Evolutionary conservation across 2,888 invertebrate genomes (phyloP), one percentile per base, ranked within the genome.

Genomic region (Drosophila acutilabella): DNA sequence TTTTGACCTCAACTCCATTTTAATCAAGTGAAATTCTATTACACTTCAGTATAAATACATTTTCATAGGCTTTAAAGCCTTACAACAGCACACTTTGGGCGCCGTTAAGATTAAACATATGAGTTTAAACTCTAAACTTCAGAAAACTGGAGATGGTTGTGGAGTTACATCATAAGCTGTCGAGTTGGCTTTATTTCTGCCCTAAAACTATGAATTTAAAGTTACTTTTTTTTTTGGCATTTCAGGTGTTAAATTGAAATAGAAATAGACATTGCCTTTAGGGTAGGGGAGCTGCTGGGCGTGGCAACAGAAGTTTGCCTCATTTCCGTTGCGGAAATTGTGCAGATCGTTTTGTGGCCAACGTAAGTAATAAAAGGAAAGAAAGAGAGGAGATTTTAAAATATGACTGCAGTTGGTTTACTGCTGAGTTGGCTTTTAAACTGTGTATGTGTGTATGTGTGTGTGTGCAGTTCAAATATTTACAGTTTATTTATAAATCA

Each of bases 401-500:
- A 36, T 40, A 44, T 33, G 26, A 40, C 36, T 53, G 54, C 50
- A 48, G 47, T 53, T 58, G 56, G 14, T 59, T 58, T 68, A 64
- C 65, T 66, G 57, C 61, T 51, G 58, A 58, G 60, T n/a, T 64
- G 64, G 40, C 60, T 47, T 59, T 61, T 26, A 40, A 41, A 56
- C 18, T 48, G 23, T 33, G 44, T 52, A 52, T 62, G 54, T 58
- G 20, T 47, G 44, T 45, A 23, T 38, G 23, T 50, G 42, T 51
- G 59, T 79, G 59, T 83, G 52, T 61, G 48, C 48, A 59, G 61
- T 52, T 72, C 85, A 86, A 86, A 88, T 86, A 86, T 84, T 83
- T 83, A 83, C 89, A 88, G 73, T 88, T 84, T 84, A 86, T 84
- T 84, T 84, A 88, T 83, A 84, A 84, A 84, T 84, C 83, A 86